Evolutionary conservation across 2,113 vertebrate genomes (phyloP).

Genomic region (Prunella himalayana): DNA sequence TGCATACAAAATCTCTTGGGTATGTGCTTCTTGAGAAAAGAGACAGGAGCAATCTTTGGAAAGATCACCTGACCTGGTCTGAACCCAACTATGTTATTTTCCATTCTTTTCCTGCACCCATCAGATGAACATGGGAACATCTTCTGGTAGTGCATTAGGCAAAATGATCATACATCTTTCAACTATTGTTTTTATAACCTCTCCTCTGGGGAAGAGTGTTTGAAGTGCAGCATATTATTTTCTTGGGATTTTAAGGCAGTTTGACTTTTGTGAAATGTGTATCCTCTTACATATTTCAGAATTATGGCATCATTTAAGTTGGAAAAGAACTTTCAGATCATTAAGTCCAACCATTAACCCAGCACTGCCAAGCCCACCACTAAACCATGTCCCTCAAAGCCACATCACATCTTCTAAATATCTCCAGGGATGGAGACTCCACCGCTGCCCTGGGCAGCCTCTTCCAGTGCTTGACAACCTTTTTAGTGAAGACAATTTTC

Average conservation of each 20-base stretch:
- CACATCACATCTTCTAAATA: background rate
- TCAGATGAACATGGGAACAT: background rate
- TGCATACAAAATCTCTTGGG: background rate
- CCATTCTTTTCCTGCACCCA: background rate
- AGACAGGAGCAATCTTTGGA: background rate
- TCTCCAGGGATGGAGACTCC: background rate
- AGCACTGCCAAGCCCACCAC: background rate
- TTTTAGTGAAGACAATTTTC: background rate
- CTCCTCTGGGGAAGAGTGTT: background rate
- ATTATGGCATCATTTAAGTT: background rate
- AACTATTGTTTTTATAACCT: background rate
- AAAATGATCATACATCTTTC: slow-evolving; percentile 6
- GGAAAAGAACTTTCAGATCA: background rate
- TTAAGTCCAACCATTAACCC: background rate
- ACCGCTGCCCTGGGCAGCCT: background rate
- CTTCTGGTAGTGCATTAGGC: slow-evolving; percentile 4
- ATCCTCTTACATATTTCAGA: background rate
- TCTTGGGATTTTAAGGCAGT: background rate
- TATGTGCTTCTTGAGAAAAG: background rate
- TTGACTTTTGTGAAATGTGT: background rate
- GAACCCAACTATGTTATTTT: background rate
- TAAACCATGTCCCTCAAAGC: background rate
- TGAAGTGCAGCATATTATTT: background rate
- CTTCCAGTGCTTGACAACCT: background rate
- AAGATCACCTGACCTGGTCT: background rate